Evolutionary conservation across 2,888 invertebrate genomes (phyloP).

Genomic region (Hemicrepidius hirtus): DNA sequence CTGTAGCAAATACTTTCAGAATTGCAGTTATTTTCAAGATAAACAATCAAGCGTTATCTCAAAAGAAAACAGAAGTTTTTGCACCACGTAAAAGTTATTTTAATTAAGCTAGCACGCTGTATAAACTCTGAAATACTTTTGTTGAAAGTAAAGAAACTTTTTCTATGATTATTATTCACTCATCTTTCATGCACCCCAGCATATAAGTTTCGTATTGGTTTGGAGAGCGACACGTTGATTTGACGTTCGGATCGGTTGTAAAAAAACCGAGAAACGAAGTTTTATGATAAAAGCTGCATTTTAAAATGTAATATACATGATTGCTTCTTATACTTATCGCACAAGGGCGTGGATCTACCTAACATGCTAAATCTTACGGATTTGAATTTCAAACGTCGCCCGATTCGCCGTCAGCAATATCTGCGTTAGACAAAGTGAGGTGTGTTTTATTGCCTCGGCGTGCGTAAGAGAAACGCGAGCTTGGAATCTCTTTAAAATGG

Average conservation of each 20-base stretch:
- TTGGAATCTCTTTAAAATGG: constrained; percentile 55
- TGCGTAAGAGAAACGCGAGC: constrained; percentile 53
- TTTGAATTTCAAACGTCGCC: constrained; percentile 61
- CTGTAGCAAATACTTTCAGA: no score
- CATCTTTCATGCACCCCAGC: background rate
- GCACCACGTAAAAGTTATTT: no score
- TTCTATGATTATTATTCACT: background rate
- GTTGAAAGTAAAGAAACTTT: no score
- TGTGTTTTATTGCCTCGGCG: constrained; percentile 59
- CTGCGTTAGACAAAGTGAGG: constrained; percentile 59
- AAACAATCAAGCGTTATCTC: no score
- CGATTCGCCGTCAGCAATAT: constrained; percentile 60
- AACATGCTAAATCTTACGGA: constrained; percentile 59
- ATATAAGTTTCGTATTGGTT: background rate
- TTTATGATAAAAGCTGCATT: constrained; percentile 54
- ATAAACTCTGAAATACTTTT: no score
- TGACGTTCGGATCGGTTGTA: constrained; percentile 33
- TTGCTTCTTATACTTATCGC: constrained; percentile 58
- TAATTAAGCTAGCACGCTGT: no score
- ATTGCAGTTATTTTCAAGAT: no score
- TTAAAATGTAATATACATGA: constrained; percentile 54
- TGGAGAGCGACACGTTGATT: constrained; percentile 23
- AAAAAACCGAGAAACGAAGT: constrained; percentile 38
- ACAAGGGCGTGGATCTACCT: constrained; percentile 54
- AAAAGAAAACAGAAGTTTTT: no score